phyloP scores from a whole-genome alignment of 2,888 invertebrate species.

The Resseliella maxima region DNA sequence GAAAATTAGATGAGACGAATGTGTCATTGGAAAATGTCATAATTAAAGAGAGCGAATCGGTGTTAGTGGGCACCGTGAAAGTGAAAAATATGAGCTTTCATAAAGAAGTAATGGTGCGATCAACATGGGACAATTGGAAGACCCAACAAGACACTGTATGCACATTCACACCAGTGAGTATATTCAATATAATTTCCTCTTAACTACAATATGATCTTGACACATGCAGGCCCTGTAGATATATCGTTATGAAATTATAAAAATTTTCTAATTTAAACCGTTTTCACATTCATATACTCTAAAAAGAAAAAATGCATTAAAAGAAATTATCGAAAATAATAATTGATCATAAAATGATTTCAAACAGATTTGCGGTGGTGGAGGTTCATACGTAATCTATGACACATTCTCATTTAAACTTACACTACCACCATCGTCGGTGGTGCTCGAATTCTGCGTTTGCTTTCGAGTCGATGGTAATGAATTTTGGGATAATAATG shows the following conservation, averaged over 20 bases:
- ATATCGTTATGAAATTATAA: no score
- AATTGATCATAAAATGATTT: no score
- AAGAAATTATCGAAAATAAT: no score
- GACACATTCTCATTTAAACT: conserved; percentile 91
- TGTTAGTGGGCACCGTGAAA: conserved; percentile 89
- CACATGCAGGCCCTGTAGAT: no score
- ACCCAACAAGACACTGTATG: conserved; percentile 84
- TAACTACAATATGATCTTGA: no score
- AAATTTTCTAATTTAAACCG: no score
- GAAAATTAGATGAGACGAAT: conserved; percentile 80
- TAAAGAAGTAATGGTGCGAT: conserved; percentile 86
- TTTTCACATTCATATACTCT: no score
- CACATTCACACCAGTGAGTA: conserved; percentile 70
- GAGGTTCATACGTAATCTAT: conserved; percentile 76
- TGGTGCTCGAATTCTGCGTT: conserved; percentile 87
- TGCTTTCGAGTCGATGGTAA: conserved; percentile 78
- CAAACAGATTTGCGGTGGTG: conserved; percentile 69
- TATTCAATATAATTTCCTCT: no score
- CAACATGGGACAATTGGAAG: conserved; percentile 86
- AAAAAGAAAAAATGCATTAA: no score
- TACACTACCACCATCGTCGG: conserved; percentile 77
- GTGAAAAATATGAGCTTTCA: conserved; percentile 90
- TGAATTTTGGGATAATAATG: conserved; percentile 93
- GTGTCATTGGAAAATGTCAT: conserved; percentile 94
- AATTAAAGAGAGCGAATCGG: conserved; percentile 82